These are phyloP conservation scores for Micropoecilia bifurca DNA, from an alignment of 2,797 vertebrate species.

Conservation along the genomic window DNA sequence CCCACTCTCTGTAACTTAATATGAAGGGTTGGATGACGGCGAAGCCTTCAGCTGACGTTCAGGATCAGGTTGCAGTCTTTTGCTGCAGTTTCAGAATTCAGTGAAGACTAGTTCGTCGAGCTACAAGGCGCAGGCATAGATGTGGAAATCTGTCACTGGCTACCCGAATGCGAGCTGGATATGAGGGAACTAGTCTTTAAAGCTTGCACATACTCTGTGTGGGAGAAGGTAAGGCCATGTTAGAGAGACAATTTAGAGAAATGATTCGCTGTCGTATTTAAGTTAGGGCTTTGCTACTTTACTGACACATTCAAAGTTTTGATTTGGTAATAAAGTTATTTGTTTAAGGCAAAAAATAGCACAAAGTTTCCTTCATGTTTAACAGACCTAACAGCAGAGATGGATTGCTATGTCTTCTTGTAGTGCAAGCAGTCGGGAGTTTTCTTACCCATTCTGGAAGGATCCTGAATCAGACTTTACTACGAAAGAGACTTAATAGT, in stretches of 20 bases:
- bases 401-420: neutral
- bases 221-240: constrained; percentile 82
- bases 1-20: constrained; percentile 75
- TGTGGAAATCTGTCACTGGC: constrained; percentile 19
- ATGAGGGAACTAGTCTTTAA: constrained; percentile 85
- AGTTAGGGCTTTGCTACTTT: neutral
- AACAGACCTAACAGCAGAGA: neutral
- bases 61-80: constrained; percentile 76
- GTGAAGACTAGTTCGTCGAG: constrained; percentile 26
- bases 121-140: constrained; percentile 25
- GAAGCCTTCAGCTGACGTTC: constrained; percentile 62
- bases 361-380: neutral
- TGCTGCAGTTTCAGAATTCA: constrained; percentile 48
- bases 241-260: neutral
- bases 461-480: constrained; percentile 13
- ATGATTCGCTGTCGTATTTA: neutral
- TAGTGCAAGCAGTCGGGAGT: neutral
- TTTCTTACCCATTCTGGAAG: constrained; percentile 9
- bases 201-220: constrained; percentile 81
- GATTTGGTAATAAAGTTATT: neutral
- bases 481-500: neutral
- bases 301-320: neutral
- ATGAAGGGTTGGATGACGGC: constrained; percentile 70
- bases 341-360: neutral
- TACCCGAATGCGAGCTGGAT: constrained; percentile 43